phyloP scores from a whole-genome alignment of 2,888 invertebrate genomes.

The Dicyrtomina minuta region DNA sequence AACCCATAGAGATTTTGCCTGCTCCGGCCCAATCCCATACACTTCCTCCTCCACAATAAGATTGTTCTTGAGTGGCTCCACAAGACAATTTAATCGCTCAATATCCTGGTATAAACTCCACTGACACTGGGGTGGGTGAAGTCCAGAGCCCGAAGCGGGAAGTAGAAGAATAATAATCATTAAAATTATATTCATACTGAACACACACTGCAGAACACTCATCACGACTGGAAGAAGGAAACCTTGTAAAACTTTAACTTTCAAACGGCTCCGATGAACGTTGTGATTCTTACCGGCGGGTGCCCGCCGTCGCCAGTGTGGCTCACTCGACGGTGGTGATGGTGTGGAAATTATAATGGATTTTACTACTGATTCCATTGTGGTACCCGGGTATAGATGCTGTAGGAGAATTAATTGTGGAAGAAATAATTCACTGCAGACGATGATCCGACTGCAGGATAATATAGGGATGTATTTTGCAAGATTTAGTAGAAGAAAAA shows the following conservation, averaged over 20 bases:
- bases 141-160: constrained; percentile 35
- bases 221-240: not conserved
- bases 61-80: constrained; percentile 49
- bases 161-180: not conserved
- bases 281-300: too few species aligned
- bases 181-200: constrained; percentile 6
- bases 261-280: constrained; percentile 2
- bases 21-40: constrained; percentile 52
- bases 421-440: too few species aligned
- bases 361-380: too few species aligned
- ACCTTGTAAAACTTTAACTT: not conserved
- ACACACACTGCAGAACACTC: constrained; percentile 1
- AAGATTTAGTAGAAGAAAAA: too few species aligned
- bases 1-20: constrained; percentile 53
- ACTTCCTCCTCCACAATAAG: constrained; percentile 53
- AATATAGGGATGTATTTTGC: too few species aligned
- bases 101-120: constrained; percentile 51
- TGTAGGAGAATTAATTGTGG: too few species aligned
- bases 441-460: too few species aligned
- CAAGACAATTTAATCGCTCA: constrained; percentile 50
- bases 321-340: too few species aligned
- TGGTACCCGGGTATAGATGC: too few species aligned
- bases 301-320: too few species aligned
- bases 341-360: too few species aligned
- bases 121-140: constrained; percentile 52